Percentiles rank a stretch among this genome's conserved stretches.
Conservation (phyloP, 2,797 vertebrate genomes). For the Lepus townsendii region DNA sequence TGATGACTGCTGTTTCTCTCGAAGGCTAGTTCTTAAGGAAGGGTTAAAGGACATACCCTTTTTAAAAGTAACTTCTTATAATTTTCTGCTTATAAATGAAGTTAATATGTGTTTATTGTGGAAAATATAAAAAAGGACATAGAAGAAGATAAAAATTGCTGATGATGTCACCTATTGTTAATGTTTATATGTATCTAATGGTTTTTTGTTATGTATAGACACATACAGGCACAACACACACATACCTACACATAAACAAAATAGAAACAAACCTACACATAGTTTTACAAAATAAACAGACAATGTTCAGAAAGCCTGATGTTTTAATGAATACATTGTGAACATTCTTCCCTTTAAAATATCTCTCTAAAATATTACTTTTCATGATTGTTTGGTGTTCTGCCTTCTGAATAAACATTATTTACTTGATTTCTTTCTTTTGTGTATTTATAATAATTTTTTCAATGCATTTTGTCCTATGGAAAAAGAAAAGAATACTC, state of each 20-base stretch:
- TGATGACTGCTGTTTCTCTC: slow-evolving; percentile 35
- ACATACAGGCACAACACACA: neutral
- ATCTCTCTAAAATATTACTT: slow-evolving; percentile 49
- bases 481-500: slow-evolving; percentile 20
- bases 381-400: slow-evolving; percentile 7
- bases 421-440: slow-evolving; percentile 56
- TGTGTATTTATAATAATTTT: neutral
- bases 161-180: neutral
- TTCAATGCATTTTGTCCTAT: neutral
- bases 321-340: slow-evolving; percentile 60
- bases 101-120: slow-evolving; percentile 17
- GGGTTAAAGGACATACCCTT: slow-evolving; percentile 42
- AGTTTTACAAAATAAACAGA: slow-evolving; percentile 48
- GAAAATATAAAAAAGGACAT: slow-evolving; percentile 59
- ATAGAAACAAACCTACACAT: slow-evolving; percentile 22
- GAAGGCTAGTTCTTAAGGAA: slow-evolving; percentile 33
- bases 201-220: slow-evolving; percentile 5
- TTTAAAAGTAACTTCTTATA: slow-evolving; percentile 4
- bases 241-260: neutral
- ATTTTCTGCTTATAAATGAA: slow-evolving; percentile 20
- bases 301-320: slow-evolving; percentile 15
- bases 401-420: neutral
- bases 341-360: slow-evolving; percentile 53
- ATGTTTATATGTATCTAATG: slow-evolving; percentile 11
- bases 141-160: slow-evolving; percentile 61